These are phyloP conservation scores for Bombyx mandarina DNA, from an alignment of 1,140 invertebrate species.

Conservation along the genomic window DNA sequence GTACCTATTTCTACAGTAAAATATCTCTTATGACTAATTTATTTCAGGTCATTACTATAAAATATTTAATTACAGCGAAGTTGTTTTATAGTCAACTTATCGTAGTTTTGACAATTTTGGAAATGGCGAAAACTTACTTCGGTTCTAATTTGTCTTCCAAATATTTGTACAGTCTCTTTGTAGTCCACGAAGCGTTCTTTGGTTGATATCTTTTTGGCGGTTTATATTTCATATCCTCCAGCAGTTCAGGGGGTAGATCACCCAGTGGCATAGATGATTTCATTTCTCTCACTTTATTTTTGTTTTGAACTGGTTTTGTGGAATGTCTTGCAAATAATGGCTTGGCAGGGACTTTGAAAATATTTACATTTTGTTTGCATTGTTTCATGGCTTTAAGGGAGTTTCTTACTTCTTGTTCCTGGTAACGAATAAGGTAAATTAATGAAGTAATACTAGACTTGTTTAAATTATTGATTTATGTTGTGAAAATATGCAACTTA, in stretches of 20 bases:
- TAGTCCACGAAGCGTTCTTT: constrained; percentile 46
- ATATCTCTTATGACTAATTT: too few species aligned
- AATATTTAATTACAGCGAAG: too few species aligned
- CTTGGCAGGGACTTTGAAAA: constrained; percentile 37
- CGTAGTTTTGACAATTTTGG: neutral
- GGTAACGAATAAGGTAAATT: constrained; percentile 4
- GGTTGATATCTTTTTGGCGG: constrained; percentile 49
- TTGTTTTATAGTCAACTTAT: too few species aligned
- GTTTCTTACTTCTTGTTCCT: constrained; percentile 40
- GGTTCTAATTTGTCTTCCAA: constrained; percentile 53
- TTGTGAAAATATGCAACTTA: too few species aligned
- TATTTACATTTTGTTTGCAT: constrained; percentile 14
- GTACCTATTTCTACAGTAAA: too few species aligned
- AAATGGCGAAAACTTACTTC: constrained; percentile 31
- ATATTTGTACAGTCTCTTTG: constrained; percentile 49
- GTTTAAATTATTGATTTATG: neutral
- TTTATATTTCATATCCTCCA: constrained; percentile 54
- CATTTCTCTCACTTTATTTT: constrained; percentile 19
- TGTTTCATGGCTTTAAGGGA: constrained; percentile 21
- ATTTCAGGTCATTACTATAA: too few species aligned
- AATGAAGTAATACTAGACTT: neutral
- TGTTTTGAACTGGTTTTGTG: constrained; percentile 14
- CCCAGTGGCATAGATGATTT: constrained; percentile 19
- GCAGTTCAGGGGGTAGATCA: constrained; percentile 30
- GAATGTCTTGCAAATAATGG: constrained; percentile 2